phyloP scores from a whole-genome alignment of 2,888 invertebrate species.

The Ditylenchus weischeri region DNA sequence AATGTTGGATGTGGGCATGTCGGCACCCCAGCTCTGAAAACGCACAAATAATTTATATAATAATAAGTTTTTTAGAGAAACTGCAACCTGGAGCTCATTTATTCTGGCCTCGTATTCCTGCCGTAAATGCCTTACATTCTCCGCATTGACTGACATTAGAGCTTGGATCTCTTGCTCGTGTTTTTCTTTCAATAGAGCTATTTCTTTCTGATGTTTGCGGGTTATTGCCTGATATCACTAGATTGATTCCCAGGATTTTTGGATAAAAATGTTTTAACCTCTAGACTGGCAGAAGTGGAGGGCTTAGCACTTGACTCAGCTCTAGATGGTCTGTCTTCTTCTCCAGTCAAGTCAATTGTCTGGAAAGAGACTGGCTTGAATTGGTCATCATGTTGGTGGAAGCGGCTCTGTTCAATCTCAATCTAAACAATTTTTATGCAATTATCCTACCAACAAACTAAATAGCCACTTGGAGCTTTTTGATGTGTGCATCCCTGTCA shows the following conservation, averaged over 20 bases:
- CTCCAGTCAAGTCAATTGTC: slow-evolving; percentile 10
- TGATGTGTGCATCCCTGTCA: slow-evolving; percentile 46
- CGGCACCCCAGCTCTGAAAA: slow-evolving; percentile 9
- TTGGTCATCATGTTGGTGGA: slow-evolving; percentile 5
- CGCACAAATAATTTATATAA: neutral
- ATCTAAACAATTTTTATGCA: slow-evolving; percentile 1
- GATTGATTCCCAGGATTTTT: neutral
- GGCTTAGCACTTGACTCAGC: too few relatives aligned
- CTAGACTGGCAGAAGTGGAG: neutral
- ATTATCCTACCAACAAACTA: neutral
- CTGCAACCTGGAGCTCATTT: slow-evolving; percentile 21
- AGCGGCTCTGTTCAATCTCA: slow-evolving; percentile 12
- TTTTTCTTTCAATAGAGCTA: slow-evolving; percentile 41
- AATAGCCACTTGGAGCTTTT: slow-evolving; percentile 37
- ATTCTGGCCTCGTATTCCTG: slow-evolving; percentile 27
- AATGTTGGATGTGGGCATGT: neutral
- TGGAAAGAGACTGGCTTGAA: slow-evolving; percentile 3
- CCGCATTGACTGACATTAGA: slow-evolving; percentile 26
- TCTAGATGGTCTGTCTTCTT: neutral
- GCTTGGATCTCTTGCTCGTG: slow-evolving; percentile 44
- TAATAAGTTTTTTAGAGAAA: too few relatives aligned
- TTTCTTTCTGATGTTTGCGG: slow-evolving; percentile 26
- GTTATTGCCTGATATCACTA: too few relatives aligned
- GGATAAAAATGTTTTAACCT: neutral
- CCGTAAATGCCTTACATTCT: slow-evolving; percentile 23